Evolutionary conservation across 2,113 vertebrate genomes (phyloP), one percentile per base, ranked within the genome.

Genomic region (Cochlearius cochlearius): DNA sequence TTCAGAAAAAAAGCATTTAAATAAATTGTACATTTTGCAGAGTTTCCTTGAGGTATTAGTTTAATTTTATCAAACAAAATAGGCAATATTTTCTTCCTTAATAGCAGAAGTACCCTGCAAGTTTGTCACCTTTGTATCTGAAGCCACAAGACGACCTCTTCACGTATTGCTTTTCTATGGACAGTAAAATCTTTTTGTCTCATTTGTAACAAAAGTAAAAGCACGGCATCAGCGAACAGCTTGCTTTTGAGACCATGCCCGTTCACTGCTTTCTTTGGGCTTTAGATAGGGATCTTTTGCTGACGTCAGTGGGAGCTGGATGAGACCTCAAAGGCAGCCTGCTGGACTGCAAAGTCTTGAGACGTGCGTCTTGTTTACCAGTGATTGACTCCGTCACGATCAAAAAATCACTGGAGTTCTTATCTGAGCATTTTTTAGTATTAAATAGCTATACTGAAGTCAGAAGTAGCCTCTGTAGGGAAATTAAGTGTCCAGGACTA

Each of bases 221-320:
- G n/a, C 45, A 39, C 25, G 30, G 49, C 36, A 72, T 64, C 60
- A 88, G 62, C 67, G 79, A n/a, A 19, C 59, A 47, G 43, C 60
- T 78, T 77, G 52, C 69, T 82, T 93, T 58, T 85, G 79, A 91
- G 29, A 67, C 55, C n/a, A 5, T 67, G 15, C 47, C 72, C 84
- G 52, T 91, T 91, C 55, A 14, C 64, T 71, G 25, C 41, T 74
- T 84, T 38, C 76, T 81, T 62, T 81, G 80, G 59, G 60, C 73
- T 75, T 74, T 23, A 91, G 92, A 95, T 93, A 75, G 43, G 47
- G 29, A 93, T 95, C 90, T 92, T 63, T 7, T n/a, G 49, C 74
- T 82, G 90, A 92, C 10, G 8, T 82, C 73, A 84, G 2, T 41
- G 80, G 27, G 80, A 95, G 69, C 32, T 74, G 73, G 80, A 32